Base-by-base conservation (phyloP, 2,797 vertebrate genomes). In the Borostomias antarcticus region DNA sequence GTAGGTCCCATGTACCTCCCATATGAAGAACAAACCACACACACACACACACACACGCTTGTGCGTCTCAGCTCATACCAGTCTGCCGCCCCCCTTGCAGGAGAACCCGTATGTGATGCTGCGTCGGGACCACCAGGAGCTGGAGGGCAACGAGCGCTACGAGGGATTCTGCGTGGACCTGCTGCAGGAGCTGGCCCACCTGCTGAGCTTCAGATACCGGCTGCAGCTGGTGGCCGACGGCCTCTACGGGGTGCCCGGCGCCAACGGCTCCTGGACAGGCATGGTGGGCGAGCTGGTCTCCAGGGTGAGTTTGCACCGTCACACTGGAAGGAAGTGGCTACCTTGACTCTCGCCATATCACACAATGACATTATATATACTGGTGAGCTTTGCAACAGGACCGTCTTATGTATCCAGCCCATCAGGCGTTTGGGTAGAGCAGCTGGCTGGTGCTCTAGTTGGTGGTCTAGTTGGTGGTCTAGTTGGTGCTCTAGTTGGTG, bases 31-130 rank as follows among this genome's bases (percentile, higher is more conserved):
- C 26, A 23, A 47, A 35, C 37, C 37, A 5, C 23, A 25, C 25
- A 64, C 75, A 68, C 69, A n/a, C 25, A 25, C 56, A 45, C 50
- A 30, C 15, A 30, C 48, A 47, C 62, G 32, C 28, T 13, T 28
- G 30, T 23, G 43, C 15, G 13, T 45, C 58, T 60, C 37, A 60
- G 35, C 23, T 60, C 28, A 25, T n/a, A 15, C 25, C 35, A 60
- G 15, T 33, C 32, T 58, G n/a, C n/a, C 37, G 52, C 56, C 21
- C 1, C n/a, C 23, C 33, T 86, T 89, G 86, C 90, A 94, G 93
- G 93, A 94, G 90, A 94, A 94, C 85, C 93, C 93, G 7, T 94
- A 94, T 52, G 86, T 94, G 80, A 94, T 94, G 93, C 91, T 94
- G 85, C 93, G 92, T 85, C 85, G 87, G 79, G 93, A 94, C 80